Evolutionary conservation across 1,140 invertebrate species (phyloP), one percentile per base, ranked within the genome.

Genomic region (Halotydeus destructor): DNA sequence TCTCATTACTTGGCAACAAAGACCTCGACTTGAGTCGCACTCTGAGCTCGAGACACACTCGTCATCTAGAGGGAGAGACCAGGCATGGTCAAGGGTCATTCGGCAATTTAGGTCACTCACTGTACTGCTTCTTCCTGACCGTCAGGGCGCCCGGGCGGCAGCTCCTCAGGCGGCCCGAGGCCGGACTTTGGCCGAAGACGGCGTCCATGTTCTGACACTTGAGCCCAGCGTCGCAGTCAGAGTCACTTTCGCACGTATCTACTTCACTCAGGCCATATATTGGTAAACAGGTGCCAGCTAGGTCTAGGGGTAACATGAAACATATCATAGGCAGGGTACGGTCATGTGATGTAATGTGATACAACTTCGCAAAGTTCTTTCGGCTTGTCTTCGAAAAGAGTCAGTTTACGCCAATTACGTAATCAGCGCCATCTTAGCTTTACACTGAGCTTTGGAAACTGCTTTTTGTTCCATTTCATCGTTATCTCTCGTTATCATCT

Each of bases 1-100:
- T 44, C 79, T 69, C 49, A 83, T 78, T 40, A 84, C 62, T 57
- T 84, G 78, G 59, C 82, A 88, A 59, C 82, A 88, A 14, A 86
- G 67, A 21, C 81, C 81, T 30, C 76, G 69, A 32, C 69, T 70
- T 45, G 83, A 75, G 58, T 85, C 80, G 51, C 82, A 88, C 48
- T 88, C 81, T 45, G 71, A 74, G 41, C 78, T 83, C 57, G 76
- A 72, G 40, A 63, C 63, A 60, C 82, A 88, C 41, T 80, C 74
- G 55, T 83, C 78, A 54, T 76, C 80, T 74, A 55, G 6, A 54
- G 46, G 38, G n/a, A n/a, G n/a, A n/a, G n/a, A n/a, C n/a, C n/a
- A n/a, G n/a, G n/a, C n/a, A n/a, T n/a, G n/a, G n/a, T n/a, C n/a
- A n/a, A n/a, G n/a, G n/a, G n/a, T n/a, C n/a, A n/a, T n/a, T n/a